Evolutionary conservation across 1,140 invertebrate species (phyloP).

Genomic region (Yoshiicerus persimilis): DNA sequence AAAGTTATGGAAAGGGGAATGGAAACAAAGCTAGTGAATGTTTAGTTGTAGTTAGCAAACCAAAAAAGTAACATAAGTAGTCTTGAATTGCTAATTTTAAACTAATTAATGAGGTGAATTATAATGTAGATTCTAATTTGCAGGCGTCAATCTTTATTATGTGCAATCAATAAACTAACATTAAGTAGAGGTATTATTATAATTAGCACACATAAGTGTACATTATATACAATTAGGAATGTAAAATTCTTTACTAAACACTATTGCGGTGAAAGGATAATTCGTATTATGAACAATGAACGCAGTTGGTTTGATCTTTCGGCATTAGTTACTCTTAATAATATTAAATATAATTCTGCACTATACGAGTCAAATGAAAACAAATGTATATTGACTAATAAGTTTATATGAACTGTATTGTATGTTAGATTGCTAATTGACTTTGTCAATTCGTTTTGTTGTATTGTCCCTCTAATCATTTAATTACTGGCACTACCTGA

Average conservation of each 20-base stretch:
- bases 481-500: constrained; percentile 12
- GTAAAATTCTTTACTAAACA: background rate
- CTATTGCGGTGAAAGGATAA: background rate
- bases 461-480: constrained; percentile 12
- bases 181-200: background rate
- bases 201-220: background rate
- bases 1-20: background rate
- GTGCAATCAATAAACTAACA: background rate
- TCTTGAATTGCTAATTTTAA: background rate
- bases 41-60: background rate
- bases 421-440: background rate
- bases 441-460: background rate
- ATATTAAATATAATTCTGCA: background rate
- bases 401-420: background rate
- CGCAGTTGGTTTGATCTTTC: background rate
- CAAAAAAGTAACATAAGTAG: constrained; percentile 10
- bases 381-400: background rate
- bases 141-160: constrained; percentile 12
- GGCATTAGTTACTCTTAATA: background rate
- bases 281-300: background rate
- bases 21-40: constrained; percentile 16
- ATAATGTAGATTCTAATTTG: background rate
- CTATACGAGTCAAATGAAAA: background rate
- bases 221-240: background rate
- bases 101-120: background rate